Percentiles rank a stretch among this genome's conserved stretches.
Conservation (phyloP, 2,113 vertebrate species). For the Peucedramus taeniatus region DNA sequence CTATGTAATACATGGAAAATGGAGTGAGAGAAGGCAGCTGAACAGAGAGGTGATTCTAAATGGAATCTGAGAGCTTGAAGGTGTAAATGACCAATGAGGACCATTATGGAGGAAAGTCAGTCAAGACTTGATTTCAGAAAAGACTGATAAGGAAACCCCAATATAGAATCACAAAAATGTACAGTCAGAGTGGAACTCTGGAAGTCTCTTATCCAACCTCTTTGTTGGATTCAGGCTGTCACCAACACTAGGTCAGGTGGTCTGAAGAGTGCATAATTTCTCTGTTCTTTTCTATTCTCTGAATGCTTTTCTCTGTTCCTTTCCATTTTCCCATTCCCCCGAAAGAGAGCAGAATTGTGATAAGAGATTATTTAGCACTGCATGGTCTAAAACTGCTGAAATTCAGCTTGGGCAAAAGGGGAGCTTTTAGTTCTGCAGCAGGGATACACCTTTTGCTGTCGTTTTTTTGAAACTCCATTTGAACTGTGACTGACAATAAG, state of each 20-base stretch:
- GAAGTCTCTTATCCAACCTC: background rate
- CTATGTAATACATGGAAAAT: rapidly evolving
- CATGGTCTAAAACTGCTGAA: background rate
- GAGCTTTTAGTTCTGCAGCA: background rate
- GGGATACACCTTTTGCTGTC: background rate
- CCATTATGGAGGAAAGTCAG: background rate
- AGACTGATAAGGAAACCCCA: background rate
- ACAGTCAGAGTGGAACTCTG: background rate
- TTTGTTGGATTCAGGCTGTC: background rate
- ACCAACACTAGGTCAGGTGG: background rate
- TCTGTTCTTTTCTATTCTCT: background rate
- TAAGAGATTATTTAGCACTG: background rate
- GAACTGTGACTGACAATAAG: background rate
- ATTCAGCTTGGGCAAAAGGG: background rate
- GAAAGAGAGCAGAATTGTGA: background rate
- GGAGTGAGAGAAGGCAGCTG: background rate
- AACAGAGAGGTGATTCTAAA: background rate
- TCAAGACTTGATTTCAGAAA: background rate
- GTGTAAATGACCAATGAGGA: background rate
- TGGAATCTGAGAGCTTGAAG: background rate
- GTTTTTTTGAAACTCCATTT: background rate
- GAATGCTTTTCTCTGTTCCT: background rate
- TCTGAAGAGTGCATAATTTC: background rate
- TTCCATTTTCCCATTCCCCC: background rate
- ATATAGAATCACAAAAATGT: background rate